phyloP scores from a whole-genome alignment of 1,140 invertebrate genomes.

The Ephestia elutella region DNA sequence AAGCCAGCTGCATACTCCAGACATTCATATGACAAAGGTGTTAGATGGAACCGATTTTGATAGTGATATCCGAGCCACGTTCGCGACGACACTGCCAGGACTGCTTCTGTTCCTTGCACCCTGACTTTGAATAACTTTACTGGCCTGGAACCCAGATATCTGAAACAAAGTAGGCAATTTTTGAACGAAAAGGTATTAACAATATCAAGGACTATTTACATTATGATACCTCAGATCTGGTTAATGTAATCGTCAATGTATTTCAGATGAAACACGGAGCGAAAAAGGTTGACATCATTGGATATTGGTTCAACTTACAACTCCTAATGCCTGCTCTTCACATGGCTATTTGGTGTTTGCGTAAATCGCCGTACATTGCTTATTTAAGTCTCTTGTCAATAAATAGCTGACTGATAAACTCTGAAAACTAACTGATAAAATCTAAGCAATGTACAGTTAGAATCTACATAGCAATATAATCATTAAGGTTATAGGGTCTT shows the following conservation, averaged over 20 bases:
- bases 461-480: too few species aligned
- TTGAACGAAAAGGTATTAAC: not conserved
- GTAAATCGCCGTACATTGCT: too few species aligned
- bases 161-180: constrained; percentile 25
- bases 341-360: too few species aligned
- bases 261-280: constrained; percentile 70
- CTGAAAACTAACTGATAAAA: too few species aligned
- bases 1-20: constrained; percentile 99
- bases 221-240: constrained; percentile 56
- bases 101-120: constrained; percentile 97
- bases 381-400: too few species aligned
- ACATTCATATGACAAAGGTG: constrained; percentile 96
- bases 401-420: too few species aligned
- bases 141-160: constrained; percentile 93
- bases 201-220: not conserved
- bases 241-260: constrained; percentile 61
- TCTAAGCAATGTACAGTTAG: too few species aligned
- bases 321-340: too few species aligned
- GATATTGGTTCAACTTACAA: constrained; percentile 14
- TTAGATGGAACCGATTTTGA: constrained; percentile 97
- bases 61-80: constrained; percentile 99
- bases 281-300: constrained; percentile 58
- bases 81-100: constrained; percentile 97
- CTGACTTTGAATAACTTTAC: constrained; percentile 97
- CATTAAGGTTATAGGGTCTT: too few species aligned